A percentile compares a stretch with the other conserved stretches of the same genome.
phyloP scores from a whole-genome alignment of 2,113 vertebrate species.

The Cathartes aura region DNA sequence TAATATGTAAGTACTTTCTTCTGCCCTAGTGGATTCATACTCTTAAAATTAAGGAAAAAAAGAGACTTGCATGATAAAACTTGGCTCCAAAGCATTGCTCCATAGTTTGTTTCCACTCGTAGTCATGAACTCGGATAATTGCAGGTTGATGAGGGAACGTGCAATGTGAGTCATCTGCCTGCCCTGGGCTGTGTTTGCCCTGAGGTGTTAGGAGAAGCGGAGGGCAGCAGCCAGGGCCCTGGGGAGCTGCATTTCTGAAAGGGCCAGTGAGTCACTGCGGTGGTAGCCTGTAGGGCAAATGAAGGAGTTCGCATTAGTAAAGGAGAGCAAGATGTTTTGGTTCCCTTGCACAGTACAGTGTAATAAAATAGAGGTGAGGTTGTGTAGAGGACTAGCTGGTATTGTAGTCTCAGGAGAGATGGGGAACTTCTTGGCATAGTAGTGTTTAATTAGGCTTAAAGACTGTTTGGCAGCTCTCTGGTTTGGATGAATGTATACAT shows the following conservation, averaged over 20 bases:
- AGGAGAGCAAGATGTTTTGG: not conserved
- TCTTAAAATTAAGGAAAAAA: not conserved
- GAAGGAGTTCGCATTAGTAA: rapidly evolving
- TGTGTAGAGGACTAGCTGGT: not conserved
- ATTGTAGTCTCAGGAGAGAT: not conserved
- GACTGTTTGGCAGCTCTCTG: not conserved
- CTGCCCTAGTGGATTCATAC: not conserved
- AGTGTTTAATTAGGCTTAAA: not conserved
- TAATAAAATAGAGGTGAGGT: not conserved
- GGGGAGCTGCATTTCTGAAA: not conserved
- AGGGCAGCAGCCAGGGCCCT: no score
- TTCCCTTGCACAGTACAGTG: not conserved
- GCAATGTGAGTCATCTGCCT: rapidly evolving
- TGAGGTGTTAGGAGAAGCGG: rapidly evolving
- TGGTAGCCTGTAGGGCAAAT: rapidly evolving
- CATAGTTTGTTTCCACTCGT: not conserved
- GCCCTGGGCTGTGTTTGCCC: not conserved
- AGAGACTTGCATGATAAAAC: not conserved
- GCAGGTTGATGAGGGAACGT: not conserved
- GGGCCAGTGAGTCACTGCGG: not conserved
- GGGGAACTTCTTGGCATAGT: not conserved
- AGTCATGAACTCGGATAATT: no score
- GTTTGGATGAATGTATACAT: rapidly evolving
- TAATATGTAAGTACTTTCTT: not conserved
- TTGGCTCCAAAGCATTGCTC: not conserved